These are phyloP conservation scores for Limnothrissa miodon DNA, from an alignment of 2,113 vertebrate species.

Conservation along the genomic window DNA sequence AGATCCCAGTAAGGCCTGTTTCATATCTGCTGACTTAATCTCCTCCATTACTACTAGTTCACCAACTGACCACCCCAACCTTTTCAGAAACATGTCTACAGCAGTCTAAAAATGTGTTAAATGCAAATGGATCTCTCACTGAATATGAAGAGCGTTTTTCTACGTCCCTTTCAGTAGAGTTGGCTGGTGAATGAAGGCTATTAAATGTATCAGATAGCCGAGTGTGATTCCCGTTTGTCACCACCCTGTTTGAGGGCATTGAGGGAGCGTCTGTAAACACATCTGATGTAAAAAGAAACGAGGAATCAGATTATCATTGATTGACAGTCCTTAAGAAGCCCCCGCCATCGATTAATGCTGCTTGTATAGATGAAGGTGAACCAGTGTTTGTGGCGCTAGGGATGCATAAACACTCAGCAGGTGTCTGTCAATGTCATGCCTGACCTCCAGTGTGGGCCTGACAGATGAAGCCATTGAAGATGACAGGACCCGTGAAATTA, in stretches of 20 bases:
- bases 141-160: not conserved
- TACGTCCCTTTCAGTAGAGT: not conserved
- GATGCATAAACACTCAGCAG: conserved; percentile 25
- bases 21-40: not conserved
- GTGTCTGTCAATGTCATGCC: conserved; percentile 30
- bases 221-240: conserved; percentile 28
- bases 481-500: conserved; percentile 30
- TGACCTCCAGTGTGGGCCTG: conserved; percentile 33
- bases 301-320: conserved; percentile 52
- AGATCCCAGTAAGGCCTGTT: not conserved
- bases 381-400: conserved; percentile 8
- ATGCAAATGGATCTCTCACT: no score
- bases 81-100: not conserved
- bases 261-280: conserved; percentile 29
- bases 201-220: not conserved
- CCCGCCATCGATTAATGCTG: conserved; percentile 35
- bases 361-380: conserved; percentile 4
- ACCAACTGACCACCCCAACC: no score
- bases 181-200: not conserved
- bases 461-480: conserved; percentile 25
- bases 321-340: conserved; percentile 38
- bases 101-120: not conserved
- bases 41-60: no score
- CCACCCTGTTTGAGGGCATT: conserved; percentile 30
- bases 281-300: conserved; percentile 31